A percentile compares a stretch with the other conserved stretches of the same genome.
phyloP scores from a whole-genome alignment of 2,113 vertebrate genomes.

The Poeciliopsis prolifica region DNA sequence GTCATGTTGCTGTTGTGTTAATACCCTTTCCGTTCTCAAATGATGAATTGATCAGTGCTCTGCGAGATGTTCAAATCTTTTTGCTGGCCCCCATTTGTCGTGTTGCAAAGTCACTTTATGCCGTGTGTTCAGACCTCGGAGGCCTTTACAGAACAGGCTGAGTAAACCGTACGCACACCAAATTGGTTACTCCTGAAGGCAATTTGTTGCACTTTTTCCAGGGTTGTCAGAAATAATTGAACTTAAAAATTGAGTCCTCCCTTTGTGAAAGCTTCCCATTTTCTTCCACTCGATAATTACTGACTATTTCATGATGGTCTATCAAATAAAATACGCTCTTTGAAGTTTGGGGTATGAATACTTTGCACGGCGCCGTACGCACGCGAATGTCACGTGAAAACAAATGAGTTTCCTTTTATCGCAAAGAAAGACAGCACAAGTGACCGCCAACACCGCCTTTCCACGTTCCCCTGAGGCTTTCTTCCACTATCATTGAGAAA shows the following conservation, averaged over 20 bases:
- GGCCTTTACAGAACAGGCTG: not conserved
- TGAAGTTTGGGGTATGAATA: not conserved
- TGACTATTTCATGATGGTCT: too few relatives aligned
- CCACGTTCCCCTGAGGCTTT: constrained; percentile 10
- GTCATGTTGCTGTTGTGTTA: not conserved
- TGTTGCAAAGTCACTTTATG: not conserved
- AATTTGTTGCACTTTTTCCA: not conserved
- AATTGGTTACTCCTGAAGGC: not conserved
- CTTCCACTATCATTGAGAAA: constrained; percentile 19
- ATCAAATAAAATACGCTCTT: too few relatives aligned
- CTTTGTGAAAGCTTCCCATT: not conserved
- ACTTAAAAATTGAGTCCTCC: not conserved
- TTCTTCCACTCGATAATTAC: not conserved
- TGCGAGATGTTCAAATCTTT: not conserved
- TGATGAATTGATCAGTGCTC: not conserved
- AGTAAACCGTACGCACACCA: not conserved
- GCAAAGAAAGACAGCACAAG: constrained; percentile 9
- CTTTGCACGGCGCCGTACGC: not conserved
- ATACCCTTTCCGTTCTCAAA: not conserved
- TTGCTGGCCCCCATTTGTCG: not conserved
- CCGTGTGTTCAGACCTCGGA: not conserved
- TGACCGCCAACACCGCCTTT: not conserved
- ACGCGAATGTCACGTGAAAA: not conserved
- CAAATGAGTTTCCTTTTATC: constrained; percentile 9
- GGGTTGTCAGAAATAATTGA: not conserved